Evolutionary conservation across 2,888 invertebrate species (phyloP).

Genomic region (Dicycla oo): DNA sequence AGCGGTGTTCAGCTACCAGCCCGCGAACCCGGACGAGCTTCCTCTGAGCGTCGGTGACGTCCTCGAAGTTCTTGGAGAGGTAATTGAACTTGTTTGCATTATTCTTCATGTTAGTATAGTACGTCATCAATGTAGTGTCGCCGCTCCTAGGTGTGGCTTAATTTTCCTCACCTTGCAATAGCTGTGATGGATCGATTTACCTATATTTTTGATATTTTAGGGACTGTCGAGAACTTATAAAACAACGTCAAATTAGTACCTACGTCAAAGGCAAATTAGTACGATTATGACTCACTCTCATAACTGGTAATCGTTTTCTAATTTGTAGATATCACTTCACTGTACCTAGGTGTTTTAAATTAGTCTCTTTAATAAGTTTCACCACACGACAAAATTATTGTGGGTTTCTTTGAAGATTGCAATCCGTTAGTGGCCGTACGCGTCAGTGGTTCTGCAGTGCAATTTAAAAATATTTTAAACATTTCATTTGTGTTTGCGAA

Average conservation of each 20-base stretch:
- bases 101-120: constrained; percentile 8
- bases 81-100: constrained; percentile 58
- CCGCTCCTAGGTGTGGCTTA: background rate
- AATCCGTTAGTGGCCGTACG: constrained; percentile 38
- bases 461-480: constrained; percentile 31
- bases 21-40: constrained; percentile 98
- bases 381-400: constrained; percentile 30
- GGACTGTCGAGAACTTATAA: background rate
- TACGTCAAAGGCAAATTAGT: constrained; percentile 13
- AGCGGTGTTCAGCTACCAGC: constrained; percentile 97
- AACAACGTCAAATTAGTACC: too few species aligned
- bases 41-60: constrained; percentile 96
- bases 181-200: background rate
- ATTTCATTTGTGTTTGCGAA: constrained; percentile 30
- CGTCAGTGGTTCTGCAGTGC: constrained; percentile 39
- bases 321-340: constrained; percentile 46
- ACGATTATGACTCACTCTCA: constrained; percentile 24
- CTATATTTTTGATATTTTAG: background rate
- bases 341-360: constrained; percentile 33
- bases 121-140: background rate
- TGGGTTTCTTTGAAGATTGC: constrained; percentile 37
- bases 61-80: constrained; percentile 96
- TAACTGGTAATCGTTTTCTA: constrained; percentile 52
- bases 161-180: background rate
- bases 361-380: constrained; percentile 44